phyloP scores from a whole-genome alignment of 2,888 invertebrate genomes.

The Parthenolecanium corni region DNA sequence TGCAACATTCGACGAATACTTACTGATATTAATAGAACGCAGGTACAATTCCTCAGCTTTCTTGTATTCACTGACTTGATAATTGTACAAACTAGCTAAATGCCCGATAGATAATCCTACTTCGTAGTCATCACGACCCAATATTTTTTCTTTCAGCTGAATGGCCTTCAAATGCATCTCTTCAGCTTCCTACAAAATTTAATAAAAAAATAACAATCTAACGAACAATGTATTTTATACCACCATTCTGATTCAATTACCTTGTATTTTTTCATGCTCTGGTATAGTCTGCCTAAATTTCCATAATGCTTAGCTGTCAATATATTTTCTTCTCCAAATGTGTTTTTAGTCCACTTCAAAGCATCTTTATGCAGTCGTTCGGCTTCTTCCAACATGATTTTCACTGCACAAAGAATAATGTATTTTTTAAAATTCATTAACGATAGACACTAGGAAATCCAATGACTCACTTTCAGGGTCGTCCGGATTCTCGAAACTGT shows the following conservation, averaged over 20 bases:
- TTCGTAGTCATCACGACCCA: conserved; percentile 80
- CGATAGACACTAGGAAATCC: no score
- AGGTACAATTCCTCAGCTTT: conserved; percentile 79
- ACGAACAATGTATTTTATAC: no score
- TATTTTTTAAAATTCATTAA: no score
- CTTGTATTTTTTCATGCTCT: conserved; percentile 78
- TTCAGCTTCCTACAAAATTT: conserved; percentile 59
- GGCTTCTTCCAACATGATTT: conserved; percentile 59
- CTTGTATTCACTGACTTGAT: conserved; percentile 76
- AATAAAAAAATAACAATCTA: conserved; percentile 10
- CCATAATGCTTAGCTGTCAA: conserved; percentile 95
- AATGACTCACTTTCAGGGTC: neutral
- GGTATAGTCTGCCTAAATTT: conserved; percentile 84
- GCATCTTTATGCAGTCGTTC: conserved; percentile 75
- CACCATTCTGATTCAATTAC: conserved; percentile 40
- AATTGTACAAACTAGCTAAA: conserved; percentile 87
- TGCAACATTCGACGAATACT: no score
- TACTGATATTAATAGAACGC: conserved; percentile 78
- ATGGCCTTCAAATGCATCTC: conserved; percentile 88
- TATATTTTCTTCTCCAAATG: conserved; percentile 85
- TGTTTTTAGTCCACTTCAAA: conserved; percentile 60
- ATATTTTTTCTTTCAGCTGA: conserved; percentile 67
- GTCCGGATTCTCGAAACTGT: conserved; percentile 40
- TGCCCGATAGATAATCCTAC: conserved; percentile 85
- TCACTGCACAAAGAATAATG: conserved; percentile 11